Percentiles rank a stretch among this genome's conserved stretches.
phyloP scores from a whole-genome alignment of 2,888 invertebrate species.

The Perizoma flavofasciatum region DNA sequence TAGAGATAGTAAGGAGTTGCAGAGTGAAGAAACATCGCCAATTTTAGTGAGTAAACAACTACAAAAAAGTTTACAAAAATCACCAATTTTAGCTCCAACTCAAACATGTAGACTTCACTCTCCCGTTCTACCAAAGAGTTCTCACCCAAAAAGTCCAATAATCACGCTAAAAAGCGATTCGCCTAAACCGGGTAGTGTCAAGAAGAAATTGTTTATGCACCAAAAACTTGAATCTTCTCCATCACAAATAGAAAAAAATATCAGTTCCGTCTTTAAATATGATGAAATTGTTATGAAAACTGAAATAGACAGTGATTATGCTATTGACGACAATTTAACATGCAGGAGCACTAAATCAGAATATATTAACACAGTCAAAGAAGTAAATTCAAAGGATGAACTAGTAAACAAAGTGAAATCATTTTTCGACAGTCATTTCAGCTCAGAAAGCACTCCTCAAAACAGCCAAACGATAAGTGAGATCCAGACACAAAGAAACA shows the following conservation, averaged over 20 bases:
- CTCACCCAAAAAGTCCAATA: conserved; percentile 57
- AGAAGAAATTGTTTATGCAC: conserved; percentile 54
- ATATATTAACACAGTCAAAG: neutral
- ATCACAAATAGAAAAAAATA: neutral
- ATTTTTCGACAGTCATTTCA: conserved; percentile 67
- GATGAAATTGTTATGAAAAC: conserved; percentile 6
- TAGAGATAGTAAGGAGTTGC: conserved; percentile 35
- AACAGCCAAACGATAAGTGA: conserved; percentile 66
- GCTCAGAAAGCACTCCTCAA: conserved; percentile 59
- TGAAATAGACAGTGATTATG: conserved; percentile 15
- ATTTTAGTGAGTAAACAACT: conserved; percentile 39
- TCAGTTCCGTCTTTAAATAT: neutral
- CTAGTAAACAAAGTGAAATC: conserved; percentile 58
- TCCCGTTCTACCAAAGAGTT: conserved; percentile 47
- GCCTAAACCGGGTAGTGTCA: conserved; percentile 48
- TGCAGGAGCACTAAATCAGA: neutral
- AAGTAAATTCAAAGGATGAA: conserved; percentile 35
- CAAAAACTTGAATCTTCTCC: conserved; percentile 9
- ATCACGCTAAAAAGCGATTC: conserved; percentile 49
- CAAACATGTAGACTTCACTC: conserved; percentile 41
- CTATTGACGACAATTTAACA: conserved; percentile 12
- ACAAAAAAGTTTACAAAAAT: conserved; percentile 25
- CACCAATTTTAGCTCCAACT: conserved; percentile 48
- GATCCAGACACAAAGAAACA: conserved; percentile 54
- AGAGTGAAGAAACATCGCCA: conserved; percentile 45